phyloP scores from a whole-genome alignment of 1,140 invertebrate genomes.

The Saccostrea glomerata region DNA sequence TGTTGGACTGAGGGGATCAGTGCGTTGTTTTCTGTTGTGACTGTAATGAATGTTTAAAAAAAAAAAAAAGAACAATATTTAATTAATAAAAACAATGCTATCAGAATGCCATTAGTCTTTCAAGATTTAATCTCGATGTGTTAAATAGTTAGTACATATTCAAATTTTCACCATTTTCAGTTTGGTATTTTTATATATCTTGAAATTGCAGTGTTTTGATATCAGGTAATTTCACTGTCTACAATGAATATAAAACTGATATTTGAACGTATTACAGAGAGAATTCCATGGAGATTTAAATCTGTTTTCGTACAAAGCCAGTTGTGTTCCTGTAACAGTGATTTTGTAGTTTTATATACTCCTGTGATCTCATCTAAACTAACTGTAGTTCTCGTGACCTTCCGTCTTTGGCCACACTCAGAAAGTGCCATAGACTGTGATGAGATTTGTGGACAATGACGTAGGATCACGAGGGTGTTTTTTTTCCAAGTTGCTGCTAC shows the following conservation, averaged over 20 bases:
- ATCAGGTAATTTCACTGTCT: constrained; percentile 33
- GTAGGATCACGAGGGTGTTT: not conserved
- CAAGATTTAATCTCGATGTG: constrained; percentile 45
- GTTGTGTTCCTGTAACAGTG: constrained; percentile 21
- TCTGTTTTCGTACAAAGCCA: constrained; percentile 24
- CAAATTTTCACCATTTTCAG: constrained; percentile 36
- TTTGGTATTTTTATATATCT: constrained; percentile 38
- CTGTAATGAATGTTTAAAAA: constrained; percentile 44
- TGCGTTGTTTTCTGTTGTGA: constrained; percentile 48
- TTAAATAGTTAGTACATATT: constrained; percentile 39
- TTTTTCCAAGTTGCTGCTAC: constrained; percentile 9
- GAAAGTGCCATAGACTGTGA: constrained; percentile 17
- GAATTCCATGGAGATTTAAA: not conserved
- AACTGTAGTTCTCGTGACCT: not conserved
- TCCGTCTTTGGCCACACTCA: constrained; percentile 3
- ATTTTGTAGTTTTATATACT: constrained; percentile 33
- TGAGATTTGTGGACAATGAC: constrained; percentile 1
- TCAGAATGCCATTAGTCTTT: constrained; percentile 56
- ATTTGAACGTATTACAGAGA: constrained; percentile 13
- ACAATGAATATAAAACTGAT: constrained; percentile 8
- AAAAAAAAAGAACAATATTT: constrained; percentile 51
- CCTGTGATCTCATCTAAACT: constrained; percentile 27
- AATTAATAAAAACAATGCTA: constrained; percentile 42
- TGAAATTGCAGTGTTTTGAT: constrained; percentile 38
- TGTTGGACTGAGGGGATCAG: constrained; percentile 36